Evolutionary conservation across 2,888 invertebrate species (phyloP), one percentile per base, ranked within the genome.

Genomic region (Lasiommata megera): DNA sequence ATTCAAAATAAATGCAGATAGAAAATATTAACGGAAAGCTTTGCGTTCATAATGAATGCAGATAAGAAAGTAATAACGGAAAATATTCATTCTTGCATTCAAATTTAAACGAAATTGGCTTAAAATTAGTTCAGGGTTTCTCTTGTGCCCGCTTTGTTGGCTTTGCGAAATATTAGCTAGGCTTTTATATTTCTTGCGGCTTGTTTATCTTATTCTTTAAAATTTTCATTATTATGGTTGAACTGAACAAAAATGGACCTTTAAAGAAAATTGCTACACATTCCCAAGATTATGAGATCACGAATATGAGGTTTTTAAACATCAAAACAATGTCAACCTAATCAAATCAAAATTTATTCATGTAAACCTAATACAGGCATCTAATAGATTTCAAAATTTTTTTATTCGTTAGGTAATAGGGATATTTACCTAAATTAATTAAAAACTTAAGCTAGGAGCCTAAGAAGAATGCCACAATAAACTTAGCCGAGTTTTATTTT

Each of bases 51-150:
- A 18, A 37, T 50, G 37, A 14, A 50, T 37, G 37, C 37, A 50
- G 37, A 23, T 37, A 50, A 50, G 50, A 37, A 29, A 28, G 34
- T 14, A 38, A 29, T 51, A 38, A 40, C 37, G 28, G 29, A 14
- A 40, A 51, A 51, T 29, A 40, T 38, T 51, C 36, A 16, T 51
- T 51, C 38, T 28, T 40, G 51, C 29, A 51, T 51, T 40, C 51
- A 16, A 46, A 46, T 29, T 31, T 46, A 17, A 46, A 46, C 29
- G 16, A 46, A 48, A 48, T 48, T 37, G 18, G 37, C 48, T 37
- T 37, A 23, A 34, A 48, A 23, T 48, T 48, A 48, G 31, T 46
- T 16, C 31, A 31, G 28, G 28, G 43, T 44, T 14, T 14, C 28
- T n/a, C 23, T 23, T 18, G 38, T 7, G 38, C 14, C 14, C 14